phyloP scores from a whole-genome alignment of 2,113 vertebrate species.

The Saguinus midas region DNA sequence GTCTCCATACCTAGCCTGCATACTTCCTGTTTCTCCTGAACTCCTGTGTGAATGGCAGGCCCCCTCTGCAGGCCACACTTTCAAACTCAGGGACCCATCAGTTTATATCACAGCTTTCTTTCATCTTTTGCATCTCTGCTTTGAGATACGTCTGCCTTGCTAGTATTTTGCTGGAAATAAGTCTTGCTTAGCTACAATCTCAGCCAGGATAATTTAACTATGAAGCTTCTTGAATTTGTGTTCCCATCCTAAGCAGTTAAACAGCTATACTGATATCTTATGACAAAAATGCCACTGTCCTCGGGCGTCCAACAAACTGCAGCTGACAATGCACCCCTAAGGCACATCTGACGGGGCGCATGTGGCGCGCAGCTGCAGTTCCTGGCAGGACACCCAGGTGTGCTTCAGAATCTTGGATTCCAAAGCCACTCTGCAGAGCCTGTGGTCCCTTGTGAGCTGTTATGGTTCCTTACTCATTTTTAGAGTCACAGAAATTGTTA shows the following conservation, averaged over 20 bases:
- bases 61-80: background rate
- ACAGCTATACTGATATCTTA: background rate
- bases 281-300: slow-evolving; percentile 31
- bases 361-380: slow-evolving; percentile 46
- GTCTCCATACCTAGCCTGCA: background rate
- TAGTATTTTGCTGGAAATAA: background rate
- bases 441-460: background rate
- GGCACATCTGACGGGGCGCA: slow-evolving; percentile 28
- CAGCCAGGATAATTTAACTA: background rate
- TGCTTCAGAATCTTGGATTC: background rate
- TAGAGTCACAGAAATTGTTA: background rate
- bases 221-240: background rate
- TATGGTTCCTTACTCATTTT: background rate
- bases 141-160: background rate
- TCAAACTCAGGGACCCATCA: too few relatives aligned
- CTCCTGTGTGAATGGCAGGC: background rate
- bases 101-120: too few relatives aligned
- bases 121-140: accelerated
- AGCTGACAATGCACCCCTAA: background rate
- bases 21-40: background rate
- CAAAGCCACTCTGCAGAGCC: background rate
- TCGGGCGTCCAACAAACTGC: background rate
- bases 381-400: slow-evolving; percentile 36
- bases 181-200: background rate
- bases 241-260: background rate